Percentiles rank a stretch among this genome's conserved stretches.
Conservation (phyloP, 1,140 invertebrate species). For the Drosophila miranda region DNA sequence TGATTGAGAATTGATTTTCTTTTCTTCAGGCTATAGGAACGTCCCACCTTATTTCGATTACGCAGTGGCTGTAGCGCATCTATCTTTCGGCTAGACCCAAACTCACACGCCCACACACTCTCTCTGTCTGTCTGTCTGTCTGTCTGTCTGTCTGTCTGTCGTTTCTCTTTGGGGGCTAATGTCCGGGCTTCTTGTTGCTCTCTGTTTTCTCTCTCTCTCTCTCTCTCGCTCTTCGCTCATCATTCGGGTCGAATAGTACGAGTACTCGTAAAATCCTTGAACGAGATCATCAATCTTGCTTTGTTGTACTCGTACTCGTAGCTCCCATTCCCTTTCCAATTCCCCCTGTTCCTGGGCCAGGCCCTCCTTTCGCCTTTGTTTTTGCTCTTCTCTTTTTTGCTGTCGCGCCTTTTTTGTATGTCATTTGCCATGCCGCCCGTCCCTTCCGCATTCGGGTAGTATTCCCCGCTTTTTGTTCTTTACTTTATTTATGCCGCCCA, state of each 20-base stretch:
- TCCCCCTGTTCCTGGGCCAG: too few relatives aligned
- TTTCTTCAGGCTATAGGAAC: too few relatives aligned
- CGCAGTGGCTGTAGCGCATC: too few relatives aligned
- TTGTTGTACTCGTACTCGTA: constrained; percentile 3
- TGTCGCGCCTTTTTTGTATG: constrained; percentile 10
- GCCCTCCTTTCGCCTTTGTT: too few relatives aligned
- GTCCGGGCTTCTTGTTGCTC: not conserved
- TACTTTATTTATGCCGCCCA: constrained; percentile 1
- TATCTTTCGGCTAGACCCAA: too few relatives aligned
- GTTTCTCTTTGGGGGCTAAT: not conserved
- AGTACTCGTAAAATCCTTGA: constrained; percentile 36
- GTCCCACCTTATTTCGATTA: too few relatives aligned
- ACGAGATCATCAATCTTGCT: constrained; percentile 50
- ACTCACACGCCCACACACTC: not conserved
- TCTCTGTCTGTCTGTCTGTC: too few relatives aligned
- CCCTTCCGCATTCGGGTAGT: not conserved
- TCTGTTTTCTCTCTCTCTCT: not conserved
- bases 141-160: not conserved
- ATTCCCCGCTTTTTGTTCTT: not conserved
- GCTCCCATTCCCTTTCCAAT: not conserved
- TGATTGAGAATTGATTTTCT: too few relatives aligned
- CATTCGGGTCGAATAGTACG: not conserved
- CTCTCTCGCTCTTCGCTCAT: not conserved
- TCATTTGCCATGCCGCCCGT: not conserved
- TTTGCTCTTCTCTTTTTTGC: constrained; percentile 13